Percentiles rank a stretch among this genome's conserved stretches.
phyloP scores from a whole-genome alignment of 2,113 vertebrate species.

The Neotoma lepida region DNA sequence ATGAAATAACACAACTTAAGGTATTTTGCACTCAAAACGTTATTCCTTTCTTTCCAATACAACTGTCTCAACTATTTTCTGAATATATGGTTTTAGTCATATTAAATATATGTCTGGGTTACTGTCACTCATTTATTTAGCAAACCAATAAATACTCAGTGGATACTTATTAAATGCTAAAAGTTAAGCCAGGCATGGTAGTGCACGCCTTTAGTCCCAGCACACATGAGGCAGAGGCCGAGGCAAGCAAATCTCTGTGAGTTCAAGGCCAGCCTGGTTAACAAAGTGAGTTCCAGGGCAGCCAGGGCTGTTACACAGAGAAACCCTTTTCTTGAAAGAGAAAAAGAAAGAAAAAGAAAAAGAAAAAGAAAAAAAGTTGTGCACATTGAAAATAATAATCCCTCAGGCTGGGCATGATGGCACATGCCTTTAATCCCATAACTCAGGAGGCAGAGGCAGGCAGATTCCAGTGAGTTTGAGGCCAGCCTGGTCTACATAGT shows the following conservation, averaged over 20 bases:
- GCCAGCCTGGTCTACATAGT: neutral
- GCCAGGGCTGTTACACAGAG: neutral
- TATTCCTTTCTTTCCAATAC: neutral
- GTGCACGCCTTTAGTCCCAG: neutral
- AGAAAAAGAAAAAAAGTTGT: too few relatives aligned
- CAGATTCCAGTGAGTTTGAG: too few relatives aligned
- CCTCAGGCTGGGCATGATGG: neutral
- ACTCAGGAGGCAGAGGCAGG: neutral
- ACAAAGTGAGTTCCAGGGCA: neutral
- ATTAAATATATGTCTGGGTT: neutral
- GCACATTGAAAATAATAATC: too few relatives aligned
- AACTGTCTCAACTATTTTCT: neutral
- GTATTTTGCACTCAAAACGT: neutral
- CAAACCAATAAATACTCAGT: neutral
- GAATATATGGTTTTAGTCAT: neutral
- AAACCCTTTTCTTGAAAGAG: neutral
- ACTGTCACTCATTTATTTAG: neutral
- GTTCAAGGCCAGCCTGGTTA: neutral
- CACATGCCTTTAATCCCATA: neutral
- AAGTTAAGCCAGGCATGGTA: neutral
- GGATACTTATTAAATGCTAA: neutral
- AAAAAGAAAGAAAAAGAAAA: too few relatives aligned
- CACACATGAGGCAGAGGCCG: neutral
- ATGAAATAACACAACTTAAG: neutral
- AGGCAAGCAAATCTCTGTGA: neutral